These are phyloP conservation scores for Arenicola marina DNA, from an alignment of 2,888 invertebrate genomes.

Conservation along the genomic window DNA sequence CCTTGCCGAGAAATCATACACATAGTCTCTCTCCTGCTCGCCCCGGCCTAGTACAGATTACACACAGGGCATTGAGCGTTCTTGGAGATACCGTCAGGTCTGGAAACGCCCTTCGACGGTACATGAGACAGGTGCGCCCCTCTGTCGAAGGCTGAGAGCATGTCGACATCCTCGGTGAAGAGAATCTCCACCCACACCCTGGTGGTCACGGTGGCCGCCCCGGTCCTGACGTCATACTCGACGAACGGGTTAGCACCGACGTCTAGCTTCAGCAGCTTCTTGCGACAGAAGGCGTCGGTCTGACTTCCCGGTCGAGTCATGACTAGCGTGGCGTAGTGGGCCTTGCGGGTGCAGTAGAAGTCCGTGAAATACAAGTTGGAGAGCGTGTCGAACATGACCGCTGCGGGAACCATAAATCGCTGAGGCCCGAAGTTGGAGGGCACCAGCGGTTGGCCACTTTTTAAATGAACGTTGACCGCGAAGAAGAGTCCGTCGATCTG, in stretches of 20 bases:
- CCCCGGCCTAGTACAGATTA: too few relatives aligned
- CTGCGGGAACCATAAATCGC: neutral
- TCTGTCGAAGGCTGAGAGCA: too few relatives aligned
- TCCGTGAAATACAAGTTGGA: conserved; percentile 2
- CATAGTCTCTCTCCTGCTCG: too few relatives aligned
- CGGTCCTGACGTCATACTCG: too few relatives aligned
- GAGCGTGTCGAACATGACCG: neutral
- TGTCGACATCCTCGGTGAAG: too few relatives aligned
- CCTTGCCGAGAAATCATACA: too few relatives aligned
- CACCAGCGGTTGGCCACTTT: neutral
- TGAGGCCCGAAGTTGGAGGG: neutral
- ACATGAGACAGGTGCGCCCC: too few relatives aligned
- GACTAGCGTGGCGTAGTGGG: conserved; percentile 10
- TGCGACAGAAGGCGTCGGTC: conserved; percentile 10
- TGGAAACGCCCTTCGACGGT: too few relatives aligned
- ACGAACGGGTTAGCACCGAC: neutral
- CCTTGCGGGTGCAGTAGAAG: neutral
- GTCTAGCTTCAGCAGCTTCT: conserved; percentile 1
- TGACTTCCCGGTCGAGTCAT: conserved; percentile 4
- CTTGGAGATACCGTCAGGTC: too few relatives aligned
- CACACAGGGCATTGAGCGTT: too few relatives aligned
- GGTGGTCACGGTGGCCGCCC: too few relatives aligned
- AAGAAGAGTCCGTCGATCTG: conserved; percentile 24
- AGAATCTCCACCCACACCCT: too few relatives aligned
- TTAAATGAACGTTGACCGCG: conserved; percentile 14